Evolutionary conservation across 2,888 invertebrate species (phyloP).

Genomic region (Rhaphigaster nebulosa): DNA sequence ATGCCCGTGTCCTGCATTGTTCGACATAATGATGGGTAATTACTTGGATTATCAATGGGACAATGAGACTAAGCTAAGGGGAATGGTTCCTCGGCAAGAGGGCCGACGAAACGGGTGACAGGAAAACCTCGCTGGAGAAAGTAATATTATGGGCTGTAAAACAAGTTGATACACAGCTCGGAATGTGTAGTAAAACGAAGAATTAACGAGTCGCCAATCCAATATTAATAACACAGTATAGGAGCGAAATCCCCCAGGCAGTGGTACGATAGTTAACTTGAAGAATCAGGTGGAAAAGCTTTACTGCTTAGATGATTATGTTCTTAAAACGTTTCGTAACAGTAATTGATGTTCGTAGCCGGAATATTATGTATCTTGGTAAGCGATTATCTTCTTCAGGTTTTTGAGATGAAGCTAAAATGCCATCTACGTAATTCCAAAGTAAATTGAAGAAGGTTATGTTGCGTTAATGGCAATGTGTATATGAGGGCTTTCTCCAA

Average conservation of each 20-base stretch:
- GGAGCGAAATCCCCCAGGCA: neutral
- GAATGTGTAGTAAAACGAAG: neutral
- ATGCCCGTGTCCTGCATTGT: slow-evolving; percentile 24
- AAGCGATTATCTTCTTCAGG: neutral
- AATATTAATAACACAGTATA: neutral
- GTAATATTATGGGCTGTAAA: neutral
- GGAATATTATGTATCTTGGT: neutral
- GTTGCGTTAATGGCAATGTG: too few relatives aligned
- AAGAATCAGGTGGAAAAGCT: neutral
- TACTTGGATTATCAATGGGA: slow-evolving; percentile 46
- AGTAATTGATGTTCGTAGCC: neutral
- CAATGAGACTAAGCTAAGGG: slow-evolving; percentile 15
- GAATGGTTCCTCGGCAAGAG: neutral
- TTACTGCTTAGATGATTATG: neutral
- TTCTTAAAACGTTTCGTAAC: neutral
- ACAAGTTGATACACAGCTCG: neutral
- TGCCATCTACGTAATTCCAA: neutral
- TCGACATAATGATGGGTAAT: slow-evolving; percentile 46
- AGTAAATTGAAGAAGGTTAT: too few relatives aligned
- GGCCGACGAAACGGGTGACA: neutral
- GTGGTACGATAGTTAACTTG: neutral
- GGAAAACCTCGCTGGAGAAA: neutral
- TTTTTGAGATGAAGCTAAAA: neutral
- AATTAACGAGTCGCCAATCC: neutral
- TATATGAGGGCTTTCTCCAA: too few relatives aligned